Percentiles rank a stretch among this genome's conserved stretches.
These are phyloP conservation scores for Bambusicola thoracicus DNA, from an alignment of 2,113 vertebrate genomes.

Conservation along the genomic window DNA sequence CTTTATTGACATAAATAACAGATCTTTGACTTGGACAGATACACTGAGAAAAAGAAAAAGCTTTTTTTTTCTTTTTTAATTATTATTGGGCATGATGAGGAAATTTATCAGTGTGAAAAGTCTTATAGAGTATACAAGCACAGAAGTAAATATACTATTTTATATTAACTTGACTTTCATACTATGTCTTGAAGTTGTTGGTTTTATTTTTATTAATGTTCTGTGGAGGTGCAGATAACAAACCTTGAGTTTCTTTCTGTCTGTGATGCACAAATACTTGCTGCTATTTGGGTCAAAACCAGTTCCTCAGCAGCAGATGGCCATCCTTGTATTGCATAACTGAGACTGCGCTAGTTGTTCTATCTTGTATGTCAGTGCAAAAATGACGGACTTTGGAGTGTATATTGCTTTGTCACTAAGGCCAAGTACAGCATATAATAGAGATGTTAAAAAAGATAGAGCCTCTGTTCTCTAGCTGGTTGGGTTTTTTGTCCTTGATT, in stretches of 20 bases:
- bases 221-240: background rate
- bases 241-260: background rate
- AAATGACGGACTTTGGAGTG: background rate
- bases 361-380: background rate
- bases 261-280: background rate
- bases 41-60: background rate
- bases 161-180: background rate
- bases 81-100: background rate
- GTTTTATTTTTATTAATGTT: background rate
- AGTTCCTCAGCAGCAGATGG: background rate
- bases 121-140: background rate
- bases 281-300: background rate
- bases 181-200: background rate
- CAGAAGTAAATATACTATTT: background rate
- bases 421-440: background rate
- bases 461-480: background rate
- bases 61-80: background rate
- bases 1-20: conserved; percentile 16
- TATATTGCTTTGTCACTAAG: background rate
- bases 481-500: background rate
- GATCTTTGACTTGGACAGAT: conserved; percentile 18
- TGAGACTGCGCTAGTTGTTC: background rate
- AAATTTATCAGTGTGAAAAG: background rate
- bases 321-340: background rate
- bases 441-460: background rate